Evolutionary conservation across 23 tunicate genomes (phyloP), one percentile per base, ranked within the genome.

Genomic region (Clavelina lepadiformis): DNA sequence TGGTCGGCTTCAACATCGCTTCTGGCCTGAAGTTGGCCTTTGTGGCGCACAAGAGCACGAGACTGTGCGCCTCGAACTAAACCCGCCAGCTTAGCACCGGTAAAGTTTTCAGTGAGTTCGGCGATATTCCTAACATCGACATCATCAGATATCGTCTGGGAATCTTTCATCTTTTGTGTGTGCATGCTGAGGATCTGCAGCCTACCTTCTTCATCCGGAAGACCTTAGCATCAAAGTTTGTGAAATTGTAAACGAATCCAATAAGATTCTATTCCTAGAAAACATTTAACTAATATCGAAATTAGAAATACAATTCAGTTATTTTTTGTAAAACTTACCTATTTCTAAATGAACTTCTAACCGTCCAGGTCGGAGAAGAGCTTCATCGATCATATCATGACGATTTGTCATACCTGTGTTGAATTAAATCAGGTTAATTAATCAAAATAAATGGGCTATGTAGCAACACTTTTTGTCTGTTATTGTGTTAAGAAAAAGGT

Each of bases 31-130:
- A 31, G 61, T 4, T 18, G 2, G 71, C 73, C 79, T 0, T 82
- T 79, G 50, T 87, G 96, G 2, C 96, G 67, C 6, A 87, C 96
- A 54, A 89, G 75, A 26, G 89, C 89, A 64, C 89, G 76, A 5
- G 98, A 81, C 68, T 81, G 89, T 0, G 98, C 98, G 5, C 88
- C 94, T 27, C 98, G 72, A 0, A 93, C 94, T 5, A 93, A 58
- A 27, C 98, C 98, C 23, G 92, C 94, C 28, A 93, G 45, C 61
- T 93, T 94, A 18, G 98, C 98, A 25, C 98, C 98, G 69, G 87
- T 83, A 65, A 84, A 93, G 85, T 93, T 93, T 78, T 93, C 85
- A 1, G 98, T 93, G 2, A 83, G 69, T n/a, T 68, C 49, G 6
- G 98, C 98, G 35, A 93, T 83, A 41, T 83, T 88, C 1, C 54